Percentiles rank a stretch among this genome's conserved stretches.
Conservation (phyloP, 2,113 vertebrate genomes). For the Hemichromis elongatus region DNA sequence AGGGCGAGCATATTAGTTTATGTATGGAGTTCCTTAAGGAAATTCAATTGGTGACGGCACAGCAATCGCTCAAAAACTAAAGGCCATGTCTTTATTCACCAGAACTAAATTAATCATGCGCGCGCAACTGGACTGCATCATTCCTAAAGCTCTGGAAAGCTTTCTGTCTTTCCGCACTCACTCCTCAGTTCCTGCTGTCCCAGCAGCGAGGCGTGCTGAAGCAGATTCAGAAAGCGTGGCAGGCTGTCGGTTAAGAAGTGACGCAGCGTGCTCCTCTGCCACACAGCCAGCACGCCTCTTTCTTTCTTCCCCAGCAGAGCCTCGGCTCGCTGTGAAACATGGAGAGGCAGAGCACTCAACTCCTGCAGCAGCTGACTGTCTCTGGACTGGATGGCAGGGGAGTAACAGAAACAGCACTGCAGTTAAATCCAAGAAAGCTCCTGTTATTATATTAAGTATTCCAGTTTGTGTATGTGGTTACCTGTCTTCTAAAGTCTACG, state of each 20-base stretch:
- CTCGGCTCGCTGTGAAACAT: slow-evolving; percentile 45
- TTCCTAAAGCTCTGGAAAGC: background rate
- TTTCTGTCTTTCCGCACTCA: slow-evolving; percentile 62
- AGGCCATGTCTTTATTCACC: background rate
- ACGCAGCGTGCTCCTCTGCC: slow-evolving; percentile 63
- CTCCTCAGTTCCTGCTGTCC: slow-evolving; percentile 77
- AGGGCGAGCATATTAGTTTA: background rate
- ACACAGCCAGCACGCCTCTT: slow-evolving; percentile 28
- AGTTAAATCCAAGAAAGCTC: background rate
- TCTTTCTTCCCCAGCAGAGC: slow-evolving; percentile 42
- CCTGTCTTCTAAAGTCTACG: slow-evolving; percentile 67
- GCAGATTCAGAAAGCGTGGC: slow-evolving; percentile 59
- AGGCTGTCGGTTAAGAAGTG: slow-evolving; percentile 52
- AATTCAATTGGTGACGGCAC: background rate
- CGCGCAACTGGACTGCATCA: background rate
- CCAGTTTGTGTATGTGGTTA: background rate
- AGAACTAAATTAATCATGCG: background rate
- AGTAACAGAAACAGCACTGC: background rate
- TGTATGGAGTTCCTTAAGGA: background rate
- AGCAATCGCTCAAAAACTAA: background rate
- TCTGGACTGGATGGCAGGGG: slow-evolving; percentile 53
- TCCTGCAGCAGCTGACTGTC: slow-evolving; percentile 64
- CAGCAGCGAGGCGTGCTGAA: slow-evolving; percentile 70
- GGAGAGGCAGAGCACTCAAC: slow-evolving; percentile 38
- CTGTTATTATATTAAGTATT: background rate